Percentiles rank a stretch among this genome's conserved stretches.
These are phyloP conservation scores for Patella ulyssiponensis DNA, from an alignment of 2,888 invertebrate genomes.

Conservation along the genomic window DNA sequence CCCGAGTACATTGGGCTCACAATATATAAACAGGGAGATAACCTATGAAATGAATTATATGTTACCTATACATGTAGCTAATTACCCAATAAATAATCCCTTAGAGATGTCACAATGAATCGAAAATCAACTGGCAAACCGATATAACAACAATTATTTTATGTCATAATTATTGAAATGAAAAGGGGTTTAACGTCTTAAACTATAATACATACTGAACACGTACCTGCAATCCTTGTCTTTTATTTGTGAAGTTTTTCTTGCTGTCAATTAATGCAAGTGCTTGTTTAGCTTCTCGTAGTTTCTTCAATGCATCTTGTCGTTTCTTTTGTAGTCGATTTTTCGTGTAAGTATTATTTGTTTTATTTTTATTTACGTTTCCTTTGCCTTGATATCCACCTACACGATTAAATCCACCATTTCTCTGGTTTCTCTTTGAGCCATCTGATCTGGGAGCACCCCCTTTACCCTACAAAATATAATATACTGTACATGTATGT, in stretches of 20 bases:
- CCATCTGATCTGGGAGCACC: background rate
- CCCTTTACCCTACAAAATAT: too few species aligned
- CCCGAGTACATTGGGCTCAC: too few species aligned
- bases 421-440: background rate
- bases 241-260: background rate
- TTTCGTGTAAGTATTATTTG: background rate
- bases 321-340: background rate
- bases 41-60: too few species aligned
- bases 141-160: too few species aligned
- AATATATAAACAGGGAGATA: too few species aligned
- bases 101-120: too few species aligned
- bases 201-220: background rate
- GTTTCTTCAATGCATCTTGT: background rate
- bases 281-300: conserved; percentile 1
- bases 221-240: background rate
- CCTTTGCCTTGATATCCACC: background rate
- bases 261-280: background rate
- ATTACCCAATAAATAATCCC: too few species aligned
- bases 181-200: too few species aligned
- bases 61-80: too few species aligned
- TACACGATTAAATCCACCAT: background rate
- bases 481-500: too few species aligned
- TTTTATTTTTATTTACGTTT: background rate
- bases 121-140: too few species aligned
- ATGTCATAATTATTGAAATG: too few species aligned